These are phyloP conservation scores for Phylloscopus collybita DNA, from an alignment of 2,797 vertebrate genomes.

Conservation along the genomic window DNA sequence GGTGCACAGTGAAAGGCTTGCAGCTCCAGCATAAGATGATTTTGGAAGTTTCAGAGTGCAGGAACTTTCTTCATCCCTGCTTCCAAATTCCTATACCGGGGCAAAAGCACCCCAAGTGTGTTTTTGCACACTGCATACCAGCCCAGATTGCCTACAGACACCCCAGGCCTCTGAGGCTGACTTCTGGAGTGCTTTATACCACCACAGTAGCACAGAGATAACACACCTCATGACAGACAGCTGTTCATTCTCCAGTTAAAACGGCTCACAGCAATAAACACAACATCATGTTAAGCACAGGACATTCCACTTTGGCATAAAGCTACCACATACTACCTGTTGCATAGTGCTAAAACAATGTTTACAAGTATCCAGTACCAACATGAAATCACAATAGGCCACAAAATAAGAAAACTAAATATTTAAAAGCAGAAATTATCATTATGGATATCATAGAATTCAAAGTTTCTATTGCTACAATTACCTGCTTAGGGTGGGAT, in stretches of 20 bases:
- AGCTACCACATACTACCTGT: background rate
- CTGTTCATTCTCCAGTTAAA: background rate
- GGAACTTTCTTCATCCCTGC: background rate
- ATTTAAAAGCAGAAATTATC: background rate
- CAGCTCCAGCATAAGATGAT: background rate
- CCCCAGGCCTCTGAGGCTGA: background rate
- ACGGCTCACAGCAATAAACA: background rate
- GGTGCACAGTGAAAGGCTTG: background rate
- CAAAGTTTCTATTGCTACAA: background rate
- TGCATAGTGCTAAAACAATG: background rate
- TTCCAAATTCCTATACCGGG: background rate
- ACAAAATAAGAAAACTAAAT: background rate
- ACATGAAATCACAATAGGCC: background rate
- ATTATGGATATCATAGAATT: background rate
- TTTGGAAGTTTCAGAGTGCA: background rate
- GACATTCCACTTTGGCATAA: background rate
- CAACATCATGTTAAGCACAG: background rate
- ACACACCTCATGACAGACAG: background rate
- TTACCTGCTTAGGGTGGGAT: conserved; percentile 88
- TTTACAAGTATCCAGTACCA: background rate
- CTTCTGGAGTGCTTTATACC: background rate
- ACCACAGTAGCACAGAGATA: background rate
- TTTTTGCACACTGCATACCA: background rate
- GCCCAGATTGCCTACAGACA: background rate
- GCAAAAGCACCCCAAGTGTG: background rate